Conservation (phyloP, 2,797 vertebrate species). For the Eidolon dupreanum region DNA sequence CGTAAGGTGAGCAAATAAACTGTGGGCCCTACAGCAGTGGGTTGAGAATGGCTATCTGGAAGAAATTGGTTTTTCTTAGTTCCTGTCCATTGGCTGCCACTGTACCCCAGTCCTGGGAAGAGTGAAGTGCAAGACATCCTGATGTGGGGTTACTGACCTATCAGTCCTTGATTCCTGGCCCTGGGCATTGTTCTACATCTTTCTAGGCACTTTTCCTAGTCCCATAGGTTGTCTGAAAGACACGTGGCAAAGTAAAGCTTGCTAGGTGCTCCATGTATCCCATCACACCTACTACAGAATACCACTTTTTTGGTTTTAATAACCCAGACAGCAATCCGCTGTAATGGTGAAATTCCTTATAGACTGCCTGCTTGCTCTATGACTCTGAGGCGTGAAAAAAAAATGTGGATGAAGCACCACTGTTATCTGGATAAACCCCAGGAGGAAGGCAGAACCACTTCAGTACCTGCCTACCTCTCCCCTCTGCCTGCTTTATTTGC, state of each 20-base stretch:
- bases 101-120: not conserved
- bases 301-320: not conserved
- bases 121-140: rapidly evolving
- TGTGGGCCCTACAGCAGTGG: too few relatives aligned
- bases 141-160: not conserved
- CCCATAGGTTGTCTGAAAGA: not conserved
- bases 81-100: not conserved
- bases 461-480: not conserved
- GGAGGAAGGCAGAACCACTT: not conserved
- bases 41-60: not conserved
- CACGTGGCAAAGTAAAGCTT: not conserved
- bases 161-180: not conserved
- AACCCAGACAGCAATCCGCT: not conserved
- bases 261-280: too few relatives aligned
- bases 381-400: not conserved
- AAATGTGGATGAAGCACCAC: not conserved
- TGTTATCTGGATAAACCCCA: not conserved
- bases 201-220: too few relatives aligned
- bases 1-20: not conserved
- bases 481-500: not conserved
- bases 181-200: not conserved
- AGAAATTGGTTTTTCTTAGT: not conserved
- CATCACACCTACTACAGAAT: not conserved
- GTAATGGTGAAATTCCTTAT: not conserved
- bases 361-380: not conserved